Conservation (phyloP, 2,113 vertebrate species). For the Monarcha castaneiventris region DNA sequence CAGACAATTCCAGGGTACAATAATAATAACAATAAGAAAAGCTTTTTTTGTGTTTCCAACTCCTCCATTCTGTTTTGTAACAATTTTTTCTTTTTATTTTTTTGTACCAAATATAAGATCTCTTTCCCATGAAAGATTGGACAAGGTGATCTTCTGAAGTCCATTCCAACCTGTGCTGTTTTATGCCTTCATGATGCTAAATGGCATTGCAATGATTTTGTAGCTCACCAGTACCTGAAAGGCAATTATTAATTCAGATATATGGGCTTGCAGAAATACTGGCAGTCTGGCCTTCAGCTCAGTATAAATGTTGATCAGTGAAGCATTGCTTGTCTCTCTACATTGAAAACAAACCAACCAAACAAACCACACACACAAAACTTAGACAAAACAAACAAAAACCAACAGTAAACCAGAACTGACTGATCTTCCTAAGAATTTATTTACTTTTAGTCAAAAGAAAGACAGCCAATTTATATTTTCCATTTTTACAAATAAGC, state of each 20-base stretch:
- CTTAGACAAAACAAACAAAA: not conserved
- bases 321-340: conserved; percentile 1
- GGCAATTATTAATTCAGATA: conserved; percentile 37
- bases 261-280: conserved; percentile 15
- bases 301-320: conserved; percentile 38
- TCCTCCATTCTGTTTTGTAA: not conserved
- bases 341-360: not conserved
- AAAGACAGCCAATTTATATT: not conserved
- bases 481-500: not conserved
- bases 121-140: not conserved
- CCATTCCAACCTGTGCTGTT: not conserved
- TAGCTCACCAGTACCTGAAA: conserved; percentile 6
- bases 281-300: conserved; percentile 53
- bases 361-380: not conserved
- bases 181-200: not conserved
- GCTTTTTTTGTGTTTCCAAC: not conserved
- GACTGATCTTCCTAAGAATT: not conserved
- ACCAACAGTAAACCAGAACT: not conserved
- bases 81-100: not conserved
- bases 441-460: not conserved
- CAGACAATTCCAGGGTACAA: not conserved
- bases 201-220: not conserved
- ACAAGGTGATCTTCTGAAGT: not conserved
- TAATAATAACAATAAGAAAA: not conserved
- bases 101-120: not conserved